phyloP scores from a whole-genome alignment of 2,888 invertebrate species.

The Nomada fucata region DNA sequence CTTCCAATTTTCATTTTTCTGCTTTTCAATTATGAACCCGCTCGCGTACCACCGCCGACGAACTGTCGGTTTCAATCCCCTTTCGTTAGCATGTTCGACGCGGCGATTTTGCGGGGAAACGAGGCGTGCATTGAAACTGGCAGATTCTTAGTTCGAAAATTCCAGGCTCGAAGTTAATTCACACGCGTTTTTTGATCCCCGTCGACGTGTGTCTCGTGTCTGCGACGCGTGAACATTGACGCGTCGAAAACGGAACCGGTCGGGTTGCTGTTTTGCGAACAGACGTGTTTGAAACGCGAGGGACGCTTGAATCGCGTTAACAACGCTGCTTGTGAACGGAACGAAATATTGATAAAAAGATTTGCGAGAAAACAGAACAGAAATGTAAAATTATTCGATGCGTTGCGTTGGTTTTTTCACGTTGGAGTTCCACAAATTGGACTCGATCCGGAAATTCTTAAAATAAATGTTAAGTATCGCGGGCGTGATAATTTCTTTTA shows the following conservation, averaged over 20 bases:
- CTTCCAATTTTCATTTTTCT: slow-evolving; percentile 55
- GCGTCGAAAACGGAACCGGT: neutral
- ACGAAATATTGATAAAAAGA: neutral
- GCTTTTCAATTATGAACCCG: slow-evolving; percentile 49
- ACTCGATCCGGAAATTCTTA: too few relatives aligned
- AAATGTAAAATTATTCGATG: too few relatives aligned
- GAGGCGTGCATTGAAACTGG: slow-evolving; percentile 37
- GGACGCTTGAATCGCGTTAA: neutral
- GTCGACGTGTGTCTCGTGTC: slow-evolving; percentile 13
- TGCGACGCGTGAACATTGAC: slow-evolving; percentile 6
- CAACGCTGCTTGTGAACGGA: neutral
- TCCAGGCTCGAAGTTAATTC: slow-evolving; percentile 24
- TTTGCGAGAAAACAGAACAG: neutral
- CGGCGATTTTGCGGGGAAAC: slow-evolving; percentile 45
- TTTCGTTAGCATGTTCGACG: slow-evolving; percentile 35
- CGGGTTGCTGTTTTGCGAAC: neutral
- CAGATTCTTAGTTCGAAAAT: slow-evolving; percentile 17
- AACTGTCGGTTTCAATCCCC: slow-evolving; percentile 38
- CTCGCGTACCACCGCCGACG: slow-evolving; percentile 32
- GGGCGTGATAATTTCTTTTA: too few relatives aligned
- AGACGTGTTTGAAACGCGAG: too few relatives aligned
- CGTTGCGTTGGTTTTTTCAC: too few relatives aligned
- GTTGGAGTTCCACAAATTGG: too few relatives aligned
- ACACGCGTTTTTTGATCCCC: slow-evolving; percentile 1
- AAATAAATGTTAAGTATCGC: too few relatives aligned